Evolutionary conservation across 2,797 vertebrate genomes (phyloP), one percentile per base, ranked within the genome.

Genomic region (Botia kubotai): DNA sequence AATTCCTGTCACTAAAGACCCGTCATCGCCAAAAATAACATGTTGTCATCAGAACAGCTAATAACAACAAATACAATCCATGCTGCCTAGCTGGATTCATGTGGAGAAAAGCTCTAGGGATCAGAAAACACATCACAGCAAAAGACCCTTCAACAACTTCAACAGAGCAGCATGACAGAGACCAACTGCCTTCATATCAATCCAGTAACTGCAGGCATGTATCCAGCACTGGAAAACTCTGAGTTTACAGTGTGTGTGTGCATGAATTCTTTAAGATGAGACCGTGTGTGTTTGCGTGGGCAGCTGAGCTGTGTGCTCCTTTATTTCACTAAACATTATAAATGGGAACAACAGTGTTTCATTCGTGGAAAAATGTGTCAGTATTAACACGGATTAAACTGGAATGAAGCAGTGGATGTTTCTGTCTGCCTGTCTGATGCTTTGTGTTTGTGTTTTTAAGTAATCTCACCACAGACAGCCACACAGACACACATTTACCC

Each of bases 311-410:
- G 87, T 89, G 87, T 77, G 2, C 13, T 39, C 81, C 84, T 75
- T 88, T 89, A 89, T 89, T 84, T 84, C 89, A 89, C 57, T 29
- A 71, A 87, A 87, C 87, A 88, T 89, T 90, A 89, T 87, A 87
- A 88, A 85, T 85, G 88, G 87, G 84, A 87, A 92, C 90, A 88
- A 87, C 89, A 79, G 88, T 92, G 85, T 90, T 89, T 83, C 76
- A 88, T 75, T 46, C 71, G 82, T 87, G 86, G 81, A 88, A 88
- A 89, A 90, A 79, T 76, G 67, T 88, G 86, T 87, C 82, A 90
- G 74, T 83, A 82, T 89, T 87, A 90, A 89, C 87, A 88, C 72
- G 86, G 89, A 91, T 82, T 91, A 87, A 66, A 86, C 72, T 21
- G 16, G 46, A 83, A 72, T n/a, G 43, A 66, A 26, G 19, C 21